Conservation (phyloP, 2,888 invertebrate species). For the Sclerodermus sp. region DNA sequence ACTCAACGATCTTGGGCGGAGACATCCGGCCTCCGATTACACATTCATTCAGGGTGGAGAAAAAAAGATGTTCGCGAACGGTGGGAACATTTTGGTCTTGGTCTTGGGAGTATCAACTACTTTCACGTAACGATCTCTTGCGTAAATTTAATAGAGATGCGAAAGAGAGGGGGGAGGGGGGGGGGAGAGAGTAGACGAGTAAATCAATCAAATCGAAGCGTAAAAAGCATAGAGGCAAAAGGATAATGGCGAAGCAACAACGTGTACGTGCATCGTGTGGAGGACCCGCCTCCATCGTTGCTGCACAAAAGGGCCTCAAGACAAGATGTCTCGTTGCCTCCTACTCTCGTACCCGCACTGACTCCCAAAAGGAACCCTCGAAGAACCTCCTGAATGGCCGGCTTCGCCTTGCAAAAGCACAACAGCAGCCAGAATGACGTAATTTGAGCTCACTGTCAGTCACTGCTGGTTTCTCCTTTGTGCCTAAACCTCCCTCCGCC, state of each 20-base stretch:
- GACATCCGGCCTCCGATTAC: conserved; percentile 58
- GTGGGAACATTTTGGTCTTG: too few relatives aligned
- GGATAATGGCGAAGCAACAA: conserved; percentile 8
- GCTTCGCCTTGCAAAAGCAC: conserved; percentile 45
- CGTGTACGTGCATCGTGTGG: conserved; percentile 5
- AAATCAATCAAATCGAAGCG: too few relatives aligned
- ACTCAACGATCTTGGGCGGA: conserved; percentile 44
- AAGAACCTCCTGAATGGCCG: conserved; percentile 31
- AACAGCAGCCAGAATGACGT: conserved; percentile 49
- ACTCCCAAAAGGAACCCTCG: conserved; percentile 14
- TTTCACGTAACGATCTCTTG: too few relatives aligned
- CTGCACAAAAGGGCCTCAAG: conserved; percentile 7
- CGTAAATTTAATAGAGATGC: too few relatives aligned
- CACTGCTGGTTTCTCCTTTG: conserved; percentile 47
- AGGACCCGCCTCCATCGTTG: conserved; percentile 15
- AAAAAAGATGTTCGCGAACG: too few relatives aligned
- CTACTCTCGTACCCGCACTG: conserved; percentile 24
- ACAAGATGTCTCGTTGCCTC: conserved; percentile 9
- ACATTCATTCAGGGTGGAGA: conserved; percentile 36
- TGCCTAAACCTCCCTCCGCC: conserved; percentile 9
- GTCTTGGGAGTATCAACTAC: too few relatives aligned
- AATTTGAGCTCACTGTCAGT: conserved; percentile 49
- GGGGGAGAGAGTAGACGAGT: too few relatives aligned
- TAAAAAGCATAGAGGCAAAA: conserved; percentile 6
- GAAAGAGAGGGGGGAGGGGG: too few relatives aligned